These are phyloP conservation scores for Slavum lentiscoides DNA, from an alignment of 2,888 invertebrate species.

Conservation along the genomic window DNA sequence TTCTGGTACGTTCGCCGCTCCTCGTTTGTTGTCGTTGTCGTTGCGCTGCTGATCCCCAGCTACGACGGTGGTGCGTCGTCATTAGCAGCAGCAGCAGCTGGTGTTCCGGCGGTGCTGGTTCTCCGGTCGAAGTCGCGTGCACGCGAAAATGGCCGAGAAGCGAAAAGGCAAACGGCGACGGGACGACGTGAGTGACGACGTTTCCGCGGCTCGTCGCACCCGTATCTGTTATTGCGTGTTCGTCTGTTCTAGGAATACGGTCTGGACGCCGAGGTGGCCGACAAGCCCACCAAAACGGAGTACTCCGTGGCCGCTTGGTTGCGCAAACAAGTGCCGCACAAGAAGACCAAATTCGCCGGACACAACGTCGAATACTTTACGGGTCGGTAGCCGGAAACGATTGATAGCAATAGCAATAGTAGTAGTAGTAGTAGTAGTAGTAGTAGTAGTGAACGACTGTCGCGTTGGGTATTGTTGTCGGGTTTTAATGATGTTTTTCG, in stretches of 20 bases:
- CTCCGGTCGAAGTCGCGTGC: neutral
- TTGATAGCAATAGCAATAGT: neutral
- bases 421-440: neutral
- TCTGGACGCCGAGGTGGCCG: slow-evolving; percentile 58
- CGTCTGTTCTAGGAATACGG: slow-evolving; percentile 58
- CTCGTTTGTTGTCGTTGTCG: neutral
- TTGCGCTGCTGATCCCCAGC: neutral
- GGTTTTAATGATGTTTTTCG: neutral
- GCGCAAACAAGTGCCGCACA: slow-evolving; percentile 88
- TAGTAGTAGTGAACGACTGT: neutral
- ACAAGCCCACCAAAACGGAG: slow-evolving; percentile 87
- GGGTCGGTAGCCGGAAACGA: slow-evolving; percentile 63
- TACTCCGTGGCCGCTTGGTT: slow-evolving; percentile 93
- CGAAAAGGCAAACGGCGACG: slow-evolving; percentile 69
- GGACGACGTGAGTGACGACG: slow-evolving; percentile 63
- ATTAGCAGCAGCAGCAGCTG: neutral
- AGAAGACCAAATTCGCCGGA: slow-evolving; percentile 93
- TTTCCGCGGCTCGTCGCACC: too few species aligned
- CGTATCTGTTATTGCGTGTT: too few species aligned
- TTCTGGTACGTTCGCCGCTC: too few species aligned
- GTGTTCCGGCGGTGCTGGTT: too few species aligned
- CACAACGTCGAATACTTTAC: slow-evolving; percentile 97
- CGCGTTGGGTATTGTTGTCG: neutral
- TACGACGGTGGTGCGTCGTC: neutral
- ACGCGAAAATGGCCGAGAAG: slow-evolving; percentile 66